phyloP scores from a whole-genome alignment of 2,888 invertebrate genomes.

The Tromatobia lineatoria region DNA sequence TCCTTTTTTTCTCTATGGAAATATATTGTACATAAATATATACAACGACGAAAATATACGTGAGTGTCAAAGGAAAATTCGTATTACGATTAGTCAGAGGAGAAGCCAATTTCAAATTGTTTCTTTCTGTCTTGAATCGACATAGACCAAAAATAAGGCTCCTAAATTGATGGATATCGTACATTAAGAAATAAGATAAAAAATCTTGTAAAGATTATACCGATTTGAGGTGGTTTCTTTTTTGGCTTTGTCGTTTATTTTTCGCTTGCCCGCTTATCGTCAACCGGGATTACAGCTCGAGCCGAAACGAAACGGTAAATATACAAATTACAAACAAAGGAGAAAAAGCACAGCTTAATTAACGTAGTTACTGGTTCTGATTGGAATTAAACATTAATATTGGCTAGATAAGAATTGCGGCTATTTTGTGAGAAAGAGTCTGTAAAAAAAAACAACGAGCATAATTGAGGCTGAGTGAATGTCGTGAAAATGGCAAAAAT shows the following conservation, averaged over 20 bases:
- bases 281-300: slow-evolving; percentile 78
- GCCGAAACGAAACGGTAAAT: slow-evolving; percentile 80
- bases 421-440: slow-evolving; percentile 21
- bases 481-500: slow-evolving; percentile 30
- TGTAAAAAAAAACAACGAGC: slow-evolving; percentile 19
- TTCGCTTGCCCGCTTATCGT: slow-evolving; percentile 79
- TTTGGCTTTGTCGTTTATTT: slow-evolving; percentile 81
- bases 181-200: slow-evolving; percentile 15
- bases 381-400: neutral
- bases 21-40: slow-evolving; percentile 80
- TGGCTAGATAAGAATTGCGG: slow-evolving; percentile 20
- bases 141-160: neutral
- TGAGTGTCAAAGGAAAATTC: slow-evolving; percentile 79
- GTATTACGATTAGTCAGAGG: slow-evolving; percentile 74
- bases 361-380: slow-evolving; percentile 60
- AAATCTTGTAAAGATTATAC: neutral
- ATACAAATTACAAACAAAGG: slow-evolving; percentile 69
- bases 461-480: slow-evolving; percentile 32
- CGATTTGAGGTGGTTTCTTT: slow-evolving; percentile 82
- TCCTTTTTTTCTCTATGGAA: slow-evolving; percentile 73
- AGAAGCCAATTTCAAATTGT: slow-evolving; percentile 80
- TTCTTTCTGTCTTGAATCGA: neutral
- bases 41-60: slow-evolving; percentile 80
- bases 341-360: slow-evolving; percentile 65
- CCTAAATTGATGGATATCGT: neutral